phyloP scores from a whole-genome alignment of 2,113 vertebrate species.

The human (Homo sapiens) region DNA sequence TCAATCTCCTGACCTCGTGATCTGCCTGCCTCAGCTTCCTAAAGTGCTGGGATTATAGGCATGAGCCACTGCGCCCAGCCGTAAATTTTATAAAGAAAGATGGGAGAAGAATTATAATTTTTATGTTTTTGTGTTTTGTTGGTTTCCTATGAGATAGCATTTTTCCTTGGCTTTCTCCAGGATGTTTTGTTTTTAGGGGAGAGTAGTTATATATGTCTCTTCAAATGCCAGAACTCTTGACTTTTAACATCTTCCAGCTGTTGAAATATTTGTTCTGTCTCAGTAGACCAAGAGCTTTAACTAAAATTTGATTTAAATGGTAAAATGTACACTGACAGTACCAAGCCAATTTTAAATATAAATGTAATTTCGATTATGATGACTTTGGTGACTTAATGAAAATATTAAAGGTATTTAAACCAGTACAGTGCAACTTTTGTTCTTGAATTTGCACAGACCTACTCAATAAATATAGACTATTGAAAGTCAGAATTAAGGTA shows the following conservation, averaged over 20 bases:
- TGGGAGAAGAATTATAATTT: background rate
- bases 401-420: background rate
- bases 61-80: too few species aligned
- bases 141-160: slow-evolving; percentile 59
- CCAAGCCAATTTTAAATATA: background rate
- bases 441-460: background rate
- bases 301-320: background rate
- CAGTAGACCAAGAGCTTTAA: background rate
- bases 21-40: too few species aligned
- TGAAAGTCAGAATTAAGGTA: background rate
- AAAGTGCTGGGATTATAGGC: too few species aligned
- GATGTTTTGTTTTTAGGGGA: slow-evolving; percentile 35
- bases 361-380: background rate
- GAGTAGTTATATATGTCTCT: background rate
- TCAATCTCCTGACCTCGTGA: too few species aligned
- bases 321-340: background rate
- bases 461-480: background rate
- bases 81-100: slow-evolving; percentile 25
- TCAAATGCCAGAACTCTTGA: background rate
- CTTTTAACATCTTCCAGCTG: slow-evolving; percentile 62
- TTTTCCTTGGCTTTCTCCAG: background rate
- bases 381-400: background rate
- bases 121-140: slow-evolving; percentile 54
- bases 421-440: background rate
- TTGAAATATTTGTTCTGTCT: slow-evolving; percentile 52